These are phyloP conservation scores for Leucophenga varia DNA, from an alignment of 1,140 invertebrate species.

Conservation along the genomic window DNA sequence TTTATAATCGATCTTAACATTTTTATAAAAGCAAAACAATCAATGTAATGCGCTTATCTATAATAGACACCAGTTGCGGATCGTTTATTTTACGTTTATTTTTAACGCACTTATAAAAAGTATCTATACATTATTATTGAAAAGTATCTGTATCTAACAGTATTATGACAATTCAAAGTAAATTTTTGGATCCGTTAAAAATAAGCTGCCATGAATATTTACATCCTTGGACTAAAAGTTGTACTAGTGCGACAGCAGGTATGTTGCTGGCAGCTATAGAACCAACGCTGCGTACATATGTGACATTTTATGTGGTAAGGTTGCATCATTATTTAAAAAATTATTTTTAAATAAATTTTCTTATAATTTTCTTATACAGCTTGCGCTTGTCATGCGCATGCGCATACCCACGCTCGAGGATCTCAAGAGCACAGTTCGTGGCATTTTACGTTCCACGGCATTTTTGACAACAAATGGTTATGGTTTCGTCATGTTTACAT, in stretches of 20 bases:
- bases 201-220: conserved; percentile 69
- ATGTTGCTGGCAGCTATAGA: conserved; percentile 66
- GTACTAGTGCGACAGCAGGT: conserved; percentile 65
- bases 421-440: conserved; percentile 65
- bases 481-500: conserved; percentile 71
- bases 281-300: conserved; percentile 73
- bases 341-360: background rate
- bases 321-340: conserved; percentile 21
- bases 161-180: conserved; percentile 73
- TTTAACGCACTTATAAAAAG: no score
- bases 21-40: no score
- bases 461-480: conserved; percentile 76
- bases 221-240: conserved; percentile 78
- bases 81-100: no score
- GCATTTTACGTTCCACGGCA: conserved; percentile 72
- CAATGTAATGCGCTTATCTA: no score
- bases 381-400: conserved; percentile 69
- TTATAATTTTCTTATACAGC: conserved; percentile 57
- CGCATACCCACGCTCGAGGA: conserved; percentile 66
- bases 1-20: no score
- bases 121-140: no score
- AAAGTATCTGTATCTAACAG: no score
- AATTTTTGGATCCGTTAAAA: conserved; percentile 57
- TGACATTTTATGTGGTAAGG: conserved; percentile 74
- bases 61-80: no score